phyloP scores from a whole-genome alignment of 2,797 vertebrate genomes.

The Rhadinocentrus ornatus region DNA sequence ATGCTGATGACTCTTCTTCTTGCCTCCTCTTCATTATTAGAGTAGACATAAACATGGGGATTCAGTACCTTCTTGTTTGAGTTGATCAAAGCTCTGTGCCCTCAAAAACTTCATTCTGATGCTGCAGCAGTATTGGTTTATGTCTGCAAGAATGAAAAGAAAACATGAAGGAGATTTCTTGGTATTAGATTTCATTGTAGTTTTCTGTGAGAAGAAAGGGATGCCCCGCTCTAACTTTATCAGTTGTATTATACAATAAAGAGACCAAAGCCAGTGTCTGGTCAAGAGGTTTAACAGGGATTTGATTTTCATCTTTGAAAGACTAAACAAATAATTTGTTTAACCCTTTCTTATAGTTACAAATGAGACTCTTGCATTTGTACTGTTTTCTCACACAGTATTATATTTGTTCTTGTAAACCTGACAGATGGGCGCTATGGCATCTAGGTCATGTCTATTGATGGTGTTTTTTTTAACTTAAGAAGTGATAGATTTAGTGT shows the following conservation, averaged over 20 bases:
- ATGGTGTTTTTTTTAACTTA: neutral
- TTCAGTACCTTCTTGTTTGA: constrained; percentile 36
- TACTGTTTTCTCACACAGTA: neutral
- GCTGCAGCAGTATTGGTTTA: constrained; percentile 40
- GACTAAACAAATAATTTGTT: constrained; percentile 11
- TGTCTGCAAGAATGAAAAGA: constrained; percentile 61
- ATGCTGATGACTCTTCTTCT: neutral
- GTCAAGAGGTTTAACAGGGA: constrained; percentile 22
- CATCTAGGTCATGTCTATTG: neutral
- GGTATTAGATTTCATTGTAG: constrained; percentile 32
- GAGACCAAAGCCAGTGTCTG: constrained; percentile 34
- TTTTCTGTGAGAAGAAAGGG: constrained; percentile 36
- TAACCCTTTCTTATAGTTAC: neutral
- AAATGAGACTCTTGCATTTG: constrained; percentile 10
- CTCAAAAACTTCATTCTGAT: constrained; percentile 27
- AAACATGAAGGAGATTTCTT: constrained; percentile 55
- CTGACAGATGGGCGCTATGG: neutral
- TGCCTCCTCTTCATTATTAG: constrained; percentile 10
- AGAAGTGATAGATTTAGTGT: neutral
- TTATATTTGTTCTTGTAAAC: constrained; percentile 6
- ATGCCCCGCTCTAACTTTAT: constrained; percentile 37
- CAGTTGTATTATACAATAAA: constrained; percentile 35
- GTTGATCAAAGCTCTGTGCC: constrained; percentile 51
- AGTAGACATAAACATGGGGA: constrained; percentile 17
- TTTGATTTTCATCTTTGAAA: constrained; percentile 39